These are phyloP conservation scores for Epizoanthus stellaris DNA, from an alignment of 92 coral and sea anemone genomes.

Conservation along the genomic window DNA sequence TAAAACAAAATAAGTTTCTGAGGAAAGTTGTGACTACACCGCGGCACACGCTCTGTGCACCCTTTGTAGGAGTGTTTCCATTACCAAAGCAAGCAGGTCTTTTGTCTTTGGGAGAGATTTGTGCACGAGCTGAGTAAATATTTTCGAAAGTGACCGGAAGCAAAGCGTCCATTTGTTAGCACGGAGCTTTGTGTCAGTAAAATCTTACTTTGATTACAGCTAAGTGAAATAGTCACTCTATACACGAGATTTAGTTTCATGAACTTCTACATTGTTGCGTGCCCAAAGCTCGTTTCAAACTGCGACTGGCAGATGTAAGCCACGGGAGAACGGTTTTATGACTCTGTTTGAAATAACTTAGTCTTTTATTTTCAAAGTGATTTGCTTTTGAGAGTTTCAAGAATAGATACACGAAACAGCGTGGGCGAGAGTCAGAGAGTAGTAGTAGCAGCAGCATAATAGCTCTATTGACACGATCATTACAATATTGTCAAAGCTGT, in stretches of 20 bases:
- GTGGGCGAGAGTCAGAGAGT: background rate
- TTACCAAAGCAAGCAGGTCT: background rate
- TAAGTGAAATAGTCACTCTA: too few species aligned
- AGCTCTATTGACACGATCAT: too few species aligned
- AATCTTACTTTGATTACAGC: too few species aligned
- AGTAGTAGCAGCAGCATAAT: too few species aligned
- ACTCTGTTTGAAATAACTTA: background rate
- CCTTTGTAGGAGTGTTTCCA: background rate
- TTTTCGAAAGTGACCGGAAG: background rate
- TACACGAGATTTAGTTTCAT: too few species aligned
- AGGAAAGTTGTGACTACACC: background rate
- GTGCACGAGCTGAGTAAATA: background rate
- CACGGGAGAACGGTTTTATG: background rate
- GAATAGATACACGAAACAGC: background rate
- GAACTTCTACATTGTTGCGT: background rate
- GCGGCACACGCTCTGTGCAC: background rate
- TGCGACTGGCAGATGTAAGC: constrained; percentile 14
- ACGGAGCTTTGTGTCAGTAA: too few species aligned
- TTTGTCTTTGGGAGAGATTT: background rate
- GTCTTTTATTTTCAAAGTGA: background rate
- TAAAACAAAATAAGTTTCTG: background rate
- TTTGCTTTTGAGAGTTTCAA: background rate
- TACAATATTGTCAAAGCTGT: too few species aligned
- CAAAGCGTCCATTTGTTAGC: background rate
- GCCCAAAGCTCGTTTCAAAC: constrained; percentile 19